Percentiles rank a stretch among this genome's conserved stretches.
Evolutionary conservation across 2,797 vertebrate genomes (phyloP).

Genomic region (Protosalanx chinensis): DNA sequence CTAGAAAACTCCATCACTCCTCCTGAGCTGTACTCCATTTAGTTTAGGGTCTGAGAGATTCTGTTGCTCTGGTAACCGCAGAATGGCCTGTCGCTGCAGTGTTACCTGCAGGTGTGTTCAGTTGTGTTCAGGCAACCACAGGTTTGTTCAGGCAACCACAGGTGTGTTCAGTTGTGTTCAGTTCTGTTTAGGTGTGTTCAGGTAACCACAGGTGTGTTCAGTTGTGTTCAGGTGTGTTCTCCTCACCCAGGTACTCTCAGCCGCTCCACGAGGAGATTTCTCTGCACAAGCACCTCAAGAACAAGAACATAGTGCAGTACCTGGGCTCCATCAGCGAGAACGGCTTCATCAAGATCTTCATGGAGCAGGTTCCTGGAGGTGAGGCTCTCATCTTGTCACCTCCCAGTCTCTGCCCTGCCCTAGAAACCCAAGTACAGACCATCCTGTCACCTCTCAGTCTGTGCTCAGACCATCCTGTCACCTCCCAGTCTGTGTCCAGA

Average conservation of each 20-base stretch:
- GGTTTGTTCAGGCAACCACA: neutral
- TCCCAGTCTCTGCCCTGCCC: neutral
- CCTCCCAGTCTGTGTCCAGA: neutral
- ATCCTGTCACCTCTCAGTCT: neutral
- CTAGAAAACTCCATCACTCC: no score
- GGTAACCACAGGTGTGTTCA: slow-evolving; percentile 6
- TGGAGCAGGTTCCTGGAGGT: slow-evolving; percentile 99
- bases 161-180: no score
- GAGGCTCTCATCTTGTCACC: slow-evolving; percentile 35
- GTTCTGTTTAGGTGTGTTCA: no score
- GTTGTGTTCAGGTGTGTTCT: slow-evolving; percentile 9
- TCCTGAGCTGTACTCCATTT: no score
- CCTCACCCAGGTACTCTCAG: slow-evolving; percentile 86
- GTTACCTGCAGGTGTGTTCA: neutral
- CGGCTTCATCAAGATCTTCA: slow-evolving; percentile 99
- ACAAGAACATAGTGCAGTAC: slow-evolving; percentile 99
- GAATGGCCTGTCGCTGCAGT: neutral
- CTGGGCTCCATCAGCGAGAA: slow-evolving; percentile 96
- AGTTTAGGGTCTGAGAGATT: neutral
- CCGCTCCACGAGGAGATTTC: slow-evolving; percentile 98
- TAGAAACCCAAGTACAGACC: neutral
- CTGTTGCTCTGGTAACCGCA: neutral
- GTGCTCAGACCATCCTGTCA: neutral
- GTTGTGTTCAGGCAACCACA: neutral
- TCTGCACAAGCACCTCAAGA: slow-evolving; percentile 95